A percentile compares a stretch with the other conserved stretches of the same genome.
These are phyloP conservation scores for Crotalus viridis DNA, from an alignment of 2,113 vertebrate species.

Conservation along the genomic window DNA sequence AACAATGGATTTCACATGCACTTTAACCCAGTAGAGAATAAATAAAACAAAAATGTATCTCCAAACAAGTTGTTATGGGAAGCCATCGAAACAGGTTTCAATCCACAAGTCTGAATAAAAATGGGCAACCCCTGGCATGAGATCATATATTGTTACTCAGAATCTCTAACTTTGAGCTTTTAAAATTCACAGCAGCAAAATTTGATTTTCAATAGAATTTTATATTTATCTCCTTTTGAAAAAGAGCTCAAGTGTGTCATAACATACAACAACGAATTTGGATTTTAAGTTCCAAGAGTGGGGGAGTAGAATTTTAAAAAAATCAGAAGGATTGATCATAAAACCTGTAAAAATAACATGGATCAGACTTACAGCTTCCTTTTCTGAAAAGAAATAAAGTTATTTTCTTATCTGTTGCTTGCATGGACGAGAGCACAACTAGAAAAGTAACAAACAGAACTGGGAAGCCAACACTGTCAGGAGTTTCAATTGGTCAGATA, in stretches of 20 bases:
- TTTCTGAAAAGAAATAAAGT: background rate
- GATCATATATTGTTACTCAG: background rate
- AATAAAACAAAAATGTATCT: slow-evolving; percentile 15
- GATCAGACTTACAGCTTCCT: background rate
- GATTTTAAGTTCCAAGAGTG: background rate
- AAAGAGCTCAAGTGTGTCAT: background rate
- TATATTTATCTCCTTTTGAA: background rate
- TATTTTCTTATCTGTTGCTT: background rate
- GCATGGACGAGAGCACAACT: background rate
- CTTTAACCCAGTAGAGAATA: slow-evolving; percentile 11
- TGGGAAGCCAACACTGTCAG: background rate
- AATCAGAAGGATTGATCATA: background rate
- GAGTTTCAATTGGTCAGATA: background rate
- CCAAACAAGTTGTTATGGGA: background rate
- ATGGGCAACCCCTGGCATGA: background rate
- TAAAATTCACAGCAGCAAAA: background rate
- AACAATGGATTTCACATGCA: background rate
- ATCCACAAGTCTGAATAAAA: background rate
- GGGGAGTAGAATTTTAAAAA: background rate
- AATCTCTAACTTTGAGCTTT: background rate
- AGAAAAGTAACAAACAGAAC: background rate
- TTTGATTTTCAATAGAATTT: background rate
- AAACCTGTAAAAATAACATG: background rate
- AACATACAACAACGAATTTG: background rate
- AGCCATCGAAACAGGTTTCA: background rate